Evolutionary conservation across 2,888 invertebrate species (phyloP).

Genomic region (Xiphydria camelus): DNA sequence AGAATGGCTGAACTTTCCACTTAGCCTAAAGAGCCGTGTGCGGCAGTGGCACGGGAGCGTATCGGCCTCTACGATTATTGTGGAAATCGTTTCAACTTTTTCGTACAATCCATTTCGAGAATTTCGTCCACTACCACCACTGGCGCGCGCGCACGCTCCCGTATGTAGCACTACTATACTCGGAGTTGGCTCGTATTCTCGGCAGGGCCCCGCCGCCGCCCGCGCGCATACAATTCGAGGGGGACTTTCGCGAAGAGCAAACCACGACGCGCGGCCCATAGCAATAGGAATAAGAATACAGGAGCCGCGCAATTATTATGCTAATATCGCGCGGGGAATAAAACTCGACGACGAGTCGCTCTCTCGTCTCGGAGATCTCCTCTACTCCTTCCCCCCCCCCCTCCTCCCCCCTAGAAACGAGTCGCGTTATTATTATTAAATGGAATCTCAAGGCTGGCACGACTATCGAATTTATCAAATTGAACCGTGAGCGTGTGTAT

Average conservation of each 20-base stretch:
- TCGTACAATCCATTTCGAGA: slow-evolving; percentile 14
- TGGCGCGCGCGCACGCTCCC: too few relatives aligned
- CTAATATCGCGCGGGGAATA: slow-evolving; percentile 41
- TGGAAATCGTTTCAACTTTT: slow-evolving; percentile 23
- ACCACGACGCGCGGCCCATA: slow-evolving; percentile 6
- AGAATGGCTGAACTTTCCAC: slow-evolving; percentile 34
- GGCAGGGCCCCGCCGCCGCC: slow-evolving; percentile 7
- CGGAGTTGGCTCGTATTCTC: too few relatives aligned
- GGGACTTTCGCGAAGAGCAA: too few relatives aligned
- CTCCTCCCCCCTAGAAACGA: neutral
- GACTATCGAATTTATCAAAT: slow-evolving; percentile 48
- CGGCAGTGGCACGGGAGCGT: slow-evolving; percentile 11
- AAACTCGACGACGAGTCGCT: slow-evolving; percentile 32
- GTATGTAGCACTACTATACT: too few relatives aligned
- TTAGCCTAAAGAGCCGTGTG: slow-evolving; percentile 23
- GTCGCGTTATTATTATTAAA: slow-evolving; percentile 43
- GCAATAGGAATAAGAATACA: slow-evolving; percentile 14
- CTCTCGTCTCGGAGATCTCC: neutral
- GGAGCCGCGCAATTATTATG: slow-evolving; percentile 49
- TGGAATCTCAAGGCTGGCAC: slow-evolving; percentile 46
- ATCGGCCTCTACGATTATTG: slow-evolving; percentile 23
- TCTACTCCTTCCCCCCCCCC: neutral
- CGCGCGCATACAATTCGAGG: too few relatives aligned
- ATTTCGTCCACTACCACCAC: too few relatives aligned
- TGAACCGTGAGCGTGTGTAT: slow-evolving; percentile 31